Conservation (phyloP, 1,140 invertebrate species). For the Plodia interpunctella region DNA sequence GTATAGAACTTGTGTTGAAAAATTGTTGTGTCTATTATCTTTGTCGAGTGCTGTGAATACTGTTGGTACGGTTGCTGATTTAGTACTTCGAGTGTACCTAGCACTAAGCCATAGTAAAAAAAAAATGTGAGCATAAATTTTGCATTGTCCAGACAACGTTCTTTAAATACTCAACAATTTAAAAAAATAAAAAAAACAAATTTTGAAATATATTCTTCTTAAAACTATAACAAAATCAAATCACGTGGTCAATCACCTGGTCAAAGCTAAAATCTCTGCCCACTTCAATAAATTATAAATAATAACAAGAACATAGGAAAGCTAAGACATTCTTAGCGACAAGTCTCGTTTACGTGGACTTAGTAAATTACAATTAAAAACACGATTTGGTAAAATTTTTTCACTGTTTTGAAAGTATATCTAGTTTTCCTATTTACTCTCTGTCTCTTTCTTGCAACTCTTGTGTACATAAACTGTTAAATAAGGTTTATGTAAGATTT, state of each 20-base stretch:
- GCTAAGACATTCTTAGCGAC: background rate
- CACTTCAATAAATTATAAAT: constrained; percentile 5
- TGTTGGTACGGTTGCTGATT: too few species aligned
- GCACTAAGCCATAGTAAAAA: background rate
- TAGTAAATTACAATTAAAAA: background rate
- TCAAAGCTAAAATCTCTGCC: too few species aligned
- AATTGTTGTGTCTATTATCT: too few species aligned
- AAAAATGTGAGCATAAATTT: background rate
- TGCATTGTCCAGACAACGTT: background rate
- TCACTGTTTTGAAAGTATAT: too few species aligned
- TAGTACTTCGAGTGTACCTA: background rate
- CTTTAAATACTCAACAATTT: background rate
- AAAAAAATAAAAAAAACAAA: background rate
- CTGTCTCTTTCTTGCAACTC: too few species aligned
- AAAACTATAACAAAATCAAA: background rate
- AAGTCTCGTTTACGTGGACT: background rate
- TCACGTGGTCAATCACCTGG: too few species aligned
- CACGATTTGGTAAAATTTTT: too few species aligned
- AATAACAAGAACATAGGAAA: constrained; percentile 15
- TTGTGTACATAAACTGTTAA: too few species aligned
- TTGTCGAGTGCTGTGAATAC: too few species aligned
- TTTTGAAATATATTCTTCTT: background rate
- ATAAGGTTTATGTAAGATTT: too few species aligned
- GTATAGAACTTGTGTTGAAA: too few species aligned
- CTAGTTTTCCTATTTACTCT: too few species aligned